These are phyloP conservation scores for Collichthys lucidus DNA, from an alignment of 2,113 vertebrate species.

Conservation along the genomic window DNA sequence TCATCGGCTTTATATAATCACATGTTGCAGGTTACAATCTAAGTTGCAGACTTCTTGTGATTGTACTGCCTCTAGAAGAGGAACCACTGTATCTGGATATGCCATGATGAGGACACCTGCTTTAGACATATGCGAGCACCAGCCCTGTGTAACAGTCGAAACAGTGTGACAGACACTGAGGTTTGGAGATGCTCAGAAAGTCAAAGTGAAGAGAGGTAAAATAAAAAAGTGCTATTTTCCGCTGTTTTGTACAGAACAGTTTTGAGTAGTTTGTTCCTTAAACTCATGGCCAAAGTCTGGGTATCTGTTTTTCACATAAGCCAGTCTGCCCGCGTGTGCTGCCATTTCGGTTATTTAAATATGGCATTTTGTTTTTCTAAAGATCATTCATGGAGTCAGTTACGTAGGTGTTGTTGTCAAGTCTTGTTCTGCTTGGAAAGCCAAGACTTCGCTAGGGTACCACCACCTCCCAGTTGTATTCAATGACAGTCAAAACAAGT, in stretches of 20 bases:
- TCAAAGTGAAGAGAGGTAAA: neutral
- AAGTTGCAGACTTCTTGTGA: slow-evolving; percentile 40
- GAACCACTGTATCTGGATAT: slow-evolving; percentile 23
- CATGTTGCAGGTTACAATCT: slow-evolving; percentile 32
- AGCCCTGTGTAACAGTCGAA: slow-evolving; percentile 8
- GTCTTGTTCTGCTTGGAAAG: slow-evolving; percentile 5
- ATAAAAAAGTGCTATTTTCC: slow-evolving; percentile 4
- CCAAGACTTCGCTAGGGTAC: neutral
- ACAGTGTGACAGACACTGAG: slow-evolving; percentile 1
- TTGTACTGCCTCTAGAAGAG: neutral
- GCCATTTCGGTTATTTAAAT: neutral
- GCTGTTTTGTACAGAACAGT: neutral
- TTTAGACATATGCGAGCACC: slow-evolving; percentile 24
- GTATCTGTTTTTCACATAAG: slow-evolving; percentile 21
- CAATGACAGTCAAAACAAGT: slow-evolving; percentile 33
- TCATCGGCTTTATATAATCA: slow-evolving; percentile 28
- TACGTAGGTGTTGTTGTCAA: slow-evolving; percentile 15
- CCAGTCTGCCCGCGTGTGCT: neutral
- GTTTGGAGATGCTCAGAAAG: neutral
- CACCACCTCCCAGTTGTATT: neutral
- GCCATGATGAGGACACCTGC: slow-evolving; percentile 34
- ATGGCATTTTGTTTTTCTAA: neutral
- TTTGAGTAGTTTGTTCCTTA: neutral
- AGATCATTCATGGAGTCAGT: neutral
- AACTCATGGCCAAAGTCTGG: slow-evolving; percentile 4